These are phyloP conservation scores for Ricordea florida DNA, from an alignment of 92 coral and sea anemone genomes.

Conservation along the genomic window DNA sequence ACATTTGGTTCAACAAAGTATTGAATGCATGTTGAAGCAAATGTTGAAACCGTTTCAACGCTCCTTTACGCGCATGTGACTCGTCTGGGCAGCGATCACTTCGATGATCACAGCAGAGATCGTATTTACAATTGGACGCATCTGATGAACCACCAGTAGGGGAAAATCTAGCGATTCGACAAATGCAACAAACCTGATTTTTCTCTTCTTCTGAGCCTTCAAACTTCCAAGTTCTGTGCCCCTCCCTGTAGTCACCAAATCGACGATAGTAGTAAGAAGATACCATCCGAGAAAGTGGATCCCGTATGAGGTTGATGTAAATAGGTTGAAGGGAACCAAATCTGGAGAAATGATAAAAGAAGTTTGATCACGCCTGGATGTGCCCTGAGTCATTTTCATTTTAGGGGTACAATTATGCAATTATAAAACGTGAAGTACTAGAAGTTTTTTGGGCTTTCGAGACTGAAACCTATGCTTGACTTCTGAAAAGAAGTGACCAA, in stretches of 20 bases:
- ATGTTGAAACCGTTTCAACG: too few species aligned
- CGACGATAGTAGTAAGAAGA: slow-evolving; percentile 77
- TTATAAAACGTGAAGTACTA: neutral
- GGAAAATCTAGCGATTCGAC: neutral
- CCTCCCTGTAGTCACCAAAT: slow-evolving; percentile 77
- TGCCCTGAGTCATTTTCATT: too few species aligned
- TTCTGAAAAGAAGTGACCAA: too few species aligned
- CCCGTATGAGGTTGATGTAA: slow-evolving; percentile 87
- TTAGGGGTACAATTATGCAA: neutral
- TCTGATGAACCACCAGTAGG: too few species aligned
- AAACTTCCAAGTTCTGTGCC: slow-evolving; percentile 49
- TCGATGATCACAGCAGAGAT: too few species aligned
- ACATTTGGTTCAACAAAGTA: too few species aligned
- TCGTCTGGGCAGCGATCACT: too few species aligned
- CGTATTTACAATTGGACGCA: too few species aligned
- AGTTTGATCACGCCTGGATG: too few species aligned
- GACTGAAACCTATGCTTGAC: too few species aligned
- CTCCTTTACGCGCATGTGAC: too few species aligned
- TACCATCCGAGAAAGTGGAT: slow-evolving; percentile 84
- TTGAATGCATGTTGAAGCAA: too few species aligned
- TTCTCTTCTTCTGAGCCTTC: slow-evolving; percentile 37
- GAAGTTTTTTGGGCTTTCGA: neutral
- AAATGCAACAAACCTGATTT: slow-evolving; percentile 41
- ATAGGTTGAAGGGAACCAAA: slow-evolving; percentile 74
- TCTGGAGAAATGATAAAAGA: slow-evolving; percentile 37